These are phyloP conservation scores for Sula dactylatra DNA, from an alignment of 2,113 vertebrate species.

Conservation along the genomic window DNA sequence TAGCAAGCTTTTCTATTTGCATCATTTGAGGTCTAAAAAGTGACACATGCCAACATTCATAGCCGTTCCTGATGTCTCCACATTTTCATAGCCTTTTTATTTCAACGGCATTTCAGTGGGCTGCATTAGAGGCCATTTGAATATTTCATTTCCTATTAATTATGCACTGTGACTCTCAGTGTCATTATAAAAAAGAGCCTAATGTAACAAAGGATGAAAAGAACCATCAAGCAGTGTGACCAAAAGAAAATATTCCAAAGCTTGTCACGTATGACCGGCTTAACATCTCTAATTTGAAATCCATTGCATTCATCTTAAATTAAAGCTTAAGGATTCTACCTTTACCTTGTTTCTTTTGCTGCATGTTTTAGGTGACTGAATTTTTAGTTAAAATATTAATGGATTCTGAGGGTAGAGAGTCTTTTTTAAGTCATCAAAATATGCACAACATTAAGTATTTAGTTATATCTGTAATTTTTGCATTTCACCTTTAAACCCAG, in stretches of 20 bases:
- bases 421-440: constrained; percentile 81
- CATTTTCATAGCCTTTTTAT: constrained; percentile 86
- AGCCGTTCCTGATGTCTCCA: constrained; percentile 84
- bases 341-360: constrained; percentile 85
- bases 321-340: constrained; percentile 92
- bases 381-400: constrained; percentile 87
- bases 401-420: constrained; percentile 78
- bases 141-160: constrained; percentile 99
- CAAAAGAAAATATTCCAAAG: constrained; percentile 94
- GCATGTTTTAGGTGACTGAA: constrained; percentile 83
- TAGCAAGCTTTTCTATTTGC: constrained; percentile 86
- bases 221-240: constrained; percentile 88
- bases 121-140: constrained; percentile 99
- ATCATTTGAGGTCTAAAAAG: constrained; percentile 89
- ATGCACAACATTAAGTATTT: constrained; percentile 84
- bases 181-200: constrained; percentile 99
- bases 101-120: constrained; percentile 93
- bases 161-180: constrained; percentile 99
- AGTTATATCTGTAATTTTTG: constrained; percentile 81
- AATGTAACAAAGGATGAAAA: constrained; percentile 99
- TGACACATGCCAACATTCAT: constrained; percentile 93
- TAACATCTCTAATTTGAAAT: constrained; percentile 94
- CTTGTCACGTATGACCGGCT: constrained; percentile 92
- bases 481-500: constrained; percentile 81
- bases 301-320: constrained; percentile 91